A percentile compares a stretch with the other conserved stretches of the same genome.
Evolutionary conservation across 2,888 invertebrate genomes (phyloP).

Genomic region (Drosophila barbarae): DNA sequence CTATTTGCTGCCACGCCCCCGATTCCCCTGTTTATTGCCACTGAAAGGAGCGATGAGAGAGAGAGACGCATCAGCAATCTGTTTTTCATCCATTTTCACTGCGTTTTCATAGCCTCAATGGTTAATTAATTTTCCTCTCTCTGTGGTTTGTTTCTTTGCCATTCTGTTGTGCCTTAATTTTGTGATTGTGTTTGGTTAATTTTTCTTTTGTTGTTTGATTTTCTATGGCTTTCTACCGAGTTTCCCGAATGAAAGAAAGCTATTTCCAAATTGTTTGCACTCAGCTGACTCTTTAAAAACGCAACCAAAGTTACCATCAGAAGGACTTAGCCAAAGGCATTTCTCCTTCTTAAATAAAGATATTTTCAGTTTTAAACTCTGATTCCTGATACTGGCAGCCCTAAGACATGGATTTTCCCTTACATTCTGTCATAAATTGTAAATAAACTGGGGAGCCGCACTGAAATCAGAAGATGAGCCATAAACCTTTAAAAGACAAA

Average conservation of each 20-base stretch:
- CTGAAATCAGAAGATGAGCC: slow-evolving; percentile 30
- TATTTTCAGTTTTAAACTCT: not conserved
- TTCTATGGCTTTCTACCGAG: not conserved
- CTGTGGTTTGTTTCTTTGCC: not conserved
- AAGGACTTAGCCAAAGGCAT: not conserved
- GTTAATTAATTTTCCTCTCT: slow-evolving; percentile 29
- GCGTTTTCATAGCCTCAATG: slow-evolving; percentile 26
- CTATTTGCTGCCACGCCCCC: slow-evolving; percentile 4
- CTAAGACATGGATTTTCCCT: slow-evolving; percentile 12
- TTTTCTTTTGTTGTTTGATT: not conserved
- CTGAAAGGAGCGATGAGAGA: not conserved
- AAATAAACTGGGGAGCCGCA: slow-evolving; percentile 17
- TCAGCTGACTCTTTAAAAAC: slow-evolving; percentile 20
- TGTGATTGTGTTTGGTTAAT: slow-evolving; percentile 25
- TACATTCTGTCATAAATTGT: slow-evolving; percentile 29
- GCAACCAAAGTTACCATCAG: not conserved
- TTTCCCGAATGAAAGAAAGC: not conserved
- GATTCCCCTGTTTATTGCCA: slow-evolving; percentile 3
- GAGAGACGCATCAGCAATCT: slow-evolving; percentile 6
- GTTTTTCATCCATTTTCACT: slow-evolving; percentile 32
- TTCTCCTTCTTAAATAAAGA: not conserved
- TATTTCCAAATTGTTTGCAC: slow-evolving; percentile 2
- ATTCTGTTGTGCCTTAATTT: not conserved
- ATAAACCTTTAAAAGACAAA: slow-evolving; percentile 31
- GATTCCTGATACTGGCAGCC: slow-evolving; percentile 1